These are phyloP conservation scores for Remorina albescens DNA, from an alignment of 2,797 vertebrate species.

Conservation along the genomic window DNA sequence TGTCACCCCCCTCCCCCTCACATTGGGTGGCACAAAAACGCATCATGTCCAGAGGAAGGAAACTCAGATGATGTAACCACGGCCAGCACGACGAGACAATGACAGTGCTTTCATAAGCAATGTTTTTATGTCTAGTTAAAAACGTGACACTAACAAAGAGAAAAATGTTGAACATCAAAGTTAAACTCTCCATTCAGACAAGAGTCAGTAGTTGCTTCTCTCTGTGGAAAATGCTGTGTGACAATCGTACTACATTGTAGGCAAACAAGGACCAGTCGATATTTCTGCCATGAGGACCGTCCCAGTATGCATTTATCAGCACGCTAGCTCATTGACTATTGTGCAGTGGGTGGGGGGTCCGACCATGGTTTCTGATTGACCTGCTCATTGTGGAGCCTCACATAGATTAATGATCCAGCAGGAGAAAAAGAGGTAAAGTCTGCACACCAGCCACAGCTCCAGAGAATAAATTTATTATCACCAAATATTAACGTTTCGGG, in stretches of 20 bases:
- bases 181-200: not conserved
- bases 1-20: constrained; percentile 38
- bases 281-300: constrained; percentile 25
- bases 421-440: too few species aligned
- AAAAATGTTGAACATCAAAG: not conserved
- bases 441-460: too few species aligned
- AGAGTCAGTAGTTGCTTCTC: not conserved
- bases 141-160: not conserved
- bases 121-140: constrained; percentile 15
- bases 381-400: constrained; percentile 30
- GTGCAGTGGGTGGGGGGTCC: not conserved
- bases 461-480: too few species aligned
- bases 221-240: constrained; percentile 8
- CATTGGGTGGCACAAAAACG: constrained; percentile 63
- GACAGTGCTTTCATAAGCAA: not conserved
- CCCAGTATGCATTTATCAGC: constrained; percentile 39
- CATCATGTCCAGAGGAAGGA: constrained; percentile 60
- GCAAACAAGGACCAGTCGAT: constrained; percentile 41
- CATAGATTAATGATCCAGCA: constrained; percentile 42
- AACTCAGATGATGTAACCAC: constrained; percentile 59
- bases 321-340: constrained; percentile 48
- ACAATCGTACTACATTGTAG: constrained; percentile 12
- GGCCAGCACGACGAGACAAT: constrained; percentile 24
- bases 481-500: too few species aligned
- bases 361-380: constrained; percentile 43